Evolutionary conservation across 2,888 invertebrate genomes (phyloP), one percentile per base, ranked within the genome.

Genomic region (Bugula neritina): DNA sequence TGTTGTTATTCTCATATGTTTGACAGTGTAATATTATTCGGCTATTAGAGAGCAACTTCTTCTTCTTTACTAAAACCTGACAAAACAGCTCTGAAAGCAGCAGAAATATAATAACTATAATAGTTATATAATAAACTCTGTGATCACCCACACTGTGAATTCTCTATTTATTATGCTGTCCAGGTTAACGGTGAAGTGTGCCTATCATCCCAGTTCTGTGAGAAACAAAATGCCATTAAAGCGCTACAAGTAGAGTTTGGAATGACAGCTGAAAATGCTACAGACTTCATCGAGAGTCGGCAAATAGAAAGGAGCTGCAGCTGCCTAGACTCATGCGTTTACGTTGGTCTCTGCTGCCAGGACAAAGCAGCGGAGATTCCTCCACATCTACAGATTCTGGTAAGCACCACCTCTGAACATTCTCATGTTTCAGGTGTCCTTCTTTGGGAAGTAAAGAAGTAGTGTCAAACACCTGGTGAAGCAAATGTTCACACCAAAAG

Each of bases 321-420:
- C 63, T 63, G 63, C 63, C 63, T 31, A 3, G 34, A 63, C 31
- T 63, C 63, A 63, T 63, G 63, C n/a, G 63, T 31, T 2, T 63
- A 63, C n/a, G 31, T 63, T 25, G 63, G 31, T 31, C 5, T 63
- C 13, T 63, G 63, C 63, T 63, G 63, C 63, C 27, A 31, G 63
- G 63, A 63, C 31, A 63, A 63, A 31, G 31, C 10, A 29, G 34
- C 31, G 10, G 5, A 31, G 2, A 31, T 63, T 10, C 63, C 63
- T 25, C 10, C 21, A 31, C 13, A 63, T 13, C 63, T 31, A 31
- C 27, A 34, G 10, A 3, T 31, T 5, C 21, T 63, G 17, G 63
- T 63, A 31, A 31, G 63, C 31, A 43, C 43, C 43, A 43, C 43
- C 5, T 3, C 43, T 43, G 17, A 43, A 10, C 17, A 17, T 43